These are phyloP conservation scores for Acanthisitta chloris DNA, from an alignment of 2,113 vertebrate genomes.

Conservation along the genomic window DNA sequence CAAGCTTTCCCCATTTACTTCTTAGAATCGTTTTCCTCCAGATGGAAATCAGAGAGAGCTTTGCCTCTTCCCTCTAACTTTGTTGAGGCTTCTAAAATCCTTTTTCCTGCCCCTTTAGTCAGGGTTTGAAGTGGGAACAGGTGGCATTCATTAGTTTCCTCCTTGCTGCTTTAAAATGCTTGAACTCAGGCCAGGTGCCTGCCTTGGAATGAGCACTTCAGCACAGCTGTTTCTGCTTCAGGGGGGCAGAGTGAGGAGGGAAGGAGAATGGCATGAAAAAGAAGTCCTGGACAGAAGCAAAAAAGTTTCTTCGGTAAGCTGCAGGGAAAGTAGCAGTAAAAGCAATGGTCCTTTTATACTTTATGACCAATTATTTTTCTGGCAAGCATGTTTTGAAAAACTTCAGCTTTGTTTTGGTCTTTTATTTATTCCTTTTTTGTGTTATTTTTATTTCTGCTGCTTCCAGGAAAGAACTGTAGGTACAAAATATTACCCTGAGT, in stretches of 20 bases:
- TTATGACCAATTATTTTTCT: neutral
- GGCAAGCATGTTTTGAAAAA: neutral
- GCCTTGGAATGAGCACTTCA: neutral
- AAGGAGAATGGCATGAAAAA: neutral
- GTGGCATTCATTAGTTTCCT: neutral
- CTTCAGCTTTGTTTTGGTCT: fast-evolving
- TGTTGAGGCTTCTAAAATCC: neutral
- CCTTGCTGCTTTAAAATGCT: neutral
- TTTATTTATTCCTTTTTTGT: neutral
- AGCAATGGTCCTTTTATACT: fast-evolving
- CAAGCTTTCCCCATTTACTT: neutral
- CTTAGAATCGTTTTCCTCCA: neutral
- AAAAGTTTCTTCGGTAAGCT: neutral
- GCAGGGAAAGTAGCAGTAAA: neutral
- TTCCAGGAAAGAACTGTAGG: neutral
- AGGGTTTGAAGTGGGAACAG: neutral
- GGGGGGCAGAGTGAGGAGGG: neutral
- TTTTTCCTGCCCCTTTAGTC: neutral
- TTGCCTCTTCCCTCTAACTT: neutral
- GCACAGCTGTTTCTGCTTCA: neutral
- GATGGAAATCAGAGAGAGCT: neutral
- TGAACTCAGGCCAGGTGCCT: neutral
- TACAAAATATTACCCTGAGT: neutral
- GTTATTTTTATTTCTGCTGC: neutral
- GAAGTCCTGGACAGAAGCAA: neutral